These are phyloP conservation scores for Brenthis daphne DNA, from an alignment of 2,888 invertebrate species.

Conservation along the genomic window DNA sequence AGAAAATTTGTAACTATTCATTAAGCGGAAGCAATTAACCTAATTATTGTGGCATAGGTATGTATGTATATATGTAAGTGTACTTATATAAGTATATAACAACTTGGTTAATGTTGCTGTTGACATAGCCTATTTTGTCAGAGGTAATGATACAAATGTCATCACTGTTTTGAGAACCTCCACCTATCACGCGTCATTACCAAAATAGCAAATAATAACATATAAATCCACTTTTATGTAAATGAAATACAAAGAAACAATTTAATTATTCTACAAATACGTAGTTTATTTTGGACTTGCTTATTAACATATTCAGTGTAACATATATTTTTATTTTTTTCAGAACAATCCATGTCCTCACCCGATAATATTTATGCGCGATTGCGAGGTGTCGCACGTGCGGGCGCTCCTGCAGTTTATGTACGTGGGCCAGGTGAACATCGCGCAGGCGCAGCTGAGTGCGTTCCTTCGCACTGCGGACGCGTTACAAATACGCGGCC, in stretches of 20 bases:
- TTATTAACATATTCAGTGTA: slow-evolving; percentile 6
- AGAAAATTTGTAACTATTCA: slow-evolving; percentile 30
- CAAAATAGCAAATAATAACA: too few relatives aligned
- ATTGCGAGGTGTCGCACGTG: slow-evolving; percentile 90
- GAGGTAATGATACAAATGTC: too few relatives aligned
- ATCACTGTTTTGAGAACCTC: too few relatives aligned
- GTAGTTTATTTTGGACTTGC: too few relatives aligned
- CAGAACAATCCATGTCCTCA: slow-evolving; percentile 93
- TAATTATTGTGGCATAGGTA: slow-evolving; percentile 20
- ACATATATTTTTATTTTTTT: slow-evolving; percentile 52
- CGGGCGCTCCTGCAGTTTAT: slow-evolving; percentile 91
- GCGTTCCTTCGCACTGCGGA: slow-evolving; percentile 90
- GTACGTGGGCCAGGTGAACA: slow-evolving; percentile 93
- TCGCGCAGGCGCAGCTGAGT: slow-evolving; percentile 89
- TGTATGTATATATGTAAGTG: neutral
- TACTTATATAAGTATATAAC: neutral
- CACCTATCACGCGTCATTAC: too few relatives aligned
- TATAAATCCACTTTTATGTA: too few relatives aligned
- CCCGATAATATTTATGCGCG: slow-evolving; percentile 92
- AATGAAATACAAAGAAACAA: too few relatives aligned
- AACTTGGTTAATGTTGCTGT: neutral
- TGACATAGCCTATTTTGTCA: slow-evolving; percentile 1
- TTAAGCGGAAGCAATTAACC: slow-evolving; percentile 37
- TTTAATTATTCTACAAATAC: too few relatives aligned
- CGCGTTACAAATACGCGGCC: slow-evolving; percentile 89